These are phyloP conservation scores for Selenia dentaria DNA, from an alignment of 2,888 invertebrate genomes.

Conservation along the genomic window DNA sequence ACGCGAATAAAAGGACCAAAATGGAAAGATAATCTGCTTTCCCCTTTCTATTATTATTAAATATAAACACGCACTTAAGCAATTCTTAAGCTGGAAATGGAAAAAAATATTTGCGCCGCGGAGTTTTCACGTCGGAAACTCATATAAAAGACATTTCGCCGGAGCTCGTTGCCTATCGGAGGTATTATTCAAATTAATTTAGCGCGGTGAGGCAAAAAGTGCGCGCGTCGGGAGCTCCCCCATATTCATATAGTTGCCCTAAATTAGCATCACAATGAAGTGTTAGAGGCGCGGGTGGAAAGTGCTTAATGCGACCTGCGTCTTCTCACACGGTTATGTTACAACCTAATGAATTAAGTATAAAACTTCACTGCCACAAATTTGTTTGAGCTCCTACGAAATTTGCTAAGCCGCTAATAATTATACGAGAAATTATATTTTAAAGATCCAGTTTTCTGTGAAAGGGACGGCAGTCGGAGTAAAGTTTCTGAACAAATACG, in stretches of 20 bases:
- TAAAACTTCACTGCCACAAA: slow-evolving; percentile 66
- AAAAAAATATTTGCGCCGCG: slow-evolving; percentile 57
- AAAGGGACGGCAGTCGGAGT: slow-evolving; percentile 31
- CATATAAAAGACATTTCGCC: slow-evolving; percentile 77
- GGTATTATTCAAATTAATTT: slow-evolving; percentile 83
- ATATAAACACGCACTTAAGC: slow-evolving; percentile 62
- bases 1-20: slow-evolving; percentile 33
- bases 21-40: slow-evolving; percentile 49
- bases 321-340: slow-evolving; percentile 73
- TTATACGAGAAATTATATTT: slow-evolving; percentile 37
- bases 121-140: slow-evolving; percentile 71
- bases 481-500: slow-evolving; percentile 39
- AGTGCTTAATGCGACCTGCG: slow-evolving; percentile 75
- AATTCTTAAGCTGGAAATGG: slow-evolving; percentile 59
- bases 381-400: slow-evolving; percentile 61
- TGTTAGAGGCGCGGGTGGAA: slow-evolving; percentile 71
- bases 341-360: slow-evolving; percentile 76
- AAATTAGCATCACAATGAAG: slow-evolving; percentile 84
- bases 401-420: slow-evolving; percentile 52
- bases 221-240: slow-evolving; percentile 70
- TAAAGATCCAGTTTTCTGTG: slow-evolving; percentile 14
- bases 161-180: slow-evolving; percentile 73
- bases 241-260: slow-evolving; percentile 81
- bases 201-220: slow-evolving; percentile 79
- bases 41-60: slow-evolving; percentile 55